Conservation (phyloP, 2,888 invertebrate species). For the Campaea margaritaria region DNA sequence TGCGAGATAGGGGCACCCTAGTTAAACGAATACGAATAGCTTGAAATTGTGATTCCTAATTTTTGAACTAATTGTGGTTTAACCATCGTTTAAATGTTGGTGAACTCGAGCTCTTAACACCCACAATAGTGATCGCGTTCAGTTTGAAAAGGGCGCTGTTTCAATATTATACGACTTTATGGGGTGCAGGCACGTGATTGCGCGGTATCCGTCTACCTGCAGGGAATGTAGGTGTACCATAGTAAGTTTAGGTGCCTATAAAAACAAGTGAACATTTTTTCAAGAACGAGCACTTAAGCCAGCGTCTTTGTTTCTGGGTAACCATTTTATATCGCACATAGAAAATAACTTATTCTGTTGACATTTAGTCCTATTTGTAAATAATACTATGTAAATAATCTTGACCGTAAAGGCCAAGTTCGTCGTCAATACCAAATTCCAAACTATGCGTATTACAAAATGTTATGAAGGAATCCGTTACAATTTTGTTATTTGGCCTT, state of each 20-base stretch:
- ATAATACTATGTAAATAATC: neutral
- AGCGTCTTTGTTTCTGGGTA: too few relatives aligned
- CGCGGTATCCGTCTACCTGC: constrained; percentile 31
- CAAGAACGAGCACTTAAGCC: too few relatives aligned
- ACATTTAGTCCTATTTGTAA: too few relatives aligned
- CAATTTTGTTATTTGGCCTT: too few relatives aligned
- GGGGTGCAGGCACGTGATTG: constrained; percentile 51
- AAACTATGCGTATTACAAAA: neutral
- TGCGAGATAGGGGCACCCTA: too few relatives aligned
- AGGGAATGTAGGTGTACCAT: too few relatives aligned
- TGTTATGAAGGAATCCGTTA: neutral
- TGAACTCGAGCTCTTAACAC: constrained; percentile 27
- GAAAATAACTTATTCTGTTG: too few relatives aligned
- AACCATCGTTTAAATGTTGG: constrained; percentile 34
- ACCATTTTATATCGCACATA: too few relatives aligned
- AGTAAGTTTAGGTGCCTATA: too few relatives aligned
- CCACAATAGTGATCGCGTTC: constrained; percentile 38
- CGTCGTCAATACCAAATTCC: constrained; percentile 8
- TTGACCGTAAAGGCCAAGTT: constrained; percentile 14
- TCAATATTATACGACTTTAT: constrained; percentile 56
- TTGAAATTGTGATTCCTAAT: neutral
- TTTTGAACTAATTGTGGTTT: constrained; percentile 23
- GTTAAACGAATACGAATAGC: too few relatives aligned
- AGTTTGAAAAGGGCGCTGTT: constrained; percentile 52
- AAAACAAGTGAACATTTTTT: too few relatives aligned